These are phyloP conservation scores for Halocaridina rubra DNA, from an alignment of 2,888 invertebrate species.

Conservation along the genomic window DNA sequence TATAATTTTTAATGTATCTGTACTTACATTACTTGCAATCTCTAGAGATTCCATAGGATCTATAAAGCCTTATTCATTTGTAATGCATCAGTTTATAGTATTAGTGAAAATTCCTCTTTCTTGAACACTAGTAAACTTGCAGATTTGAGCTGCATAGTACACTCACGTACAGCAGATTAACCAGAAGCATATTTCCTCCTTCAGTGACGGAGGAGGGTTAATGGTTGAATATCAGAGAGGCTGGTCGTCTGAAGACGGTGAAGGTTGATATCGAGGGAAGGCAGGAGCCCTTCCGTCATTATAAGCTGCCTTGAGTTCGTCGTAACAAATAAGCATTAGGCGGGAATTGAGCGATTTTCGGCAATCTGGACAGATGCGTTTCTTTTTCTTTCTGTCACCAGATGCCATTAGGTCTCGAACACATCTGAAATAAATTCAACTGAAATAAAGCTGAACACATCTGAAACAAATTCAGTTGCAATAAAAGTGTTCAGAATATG, in stretches of 20 bases:
- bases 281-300: constrained; percentile 40
- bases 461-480: background rate
- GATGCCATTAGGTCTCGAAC: constrained; percentile 77
- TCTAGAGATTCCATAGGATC: no score
- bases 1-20: no score
- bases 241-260: constrained; percentile 56
- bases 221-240: constrained; percentile 55
- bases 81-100: no score
- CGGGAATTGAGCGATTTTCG: constrained; percentile 77
- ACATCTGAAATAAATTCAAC: constrained; percentile 71
- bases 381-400: constrained; percentile 76
- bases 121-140: no score
- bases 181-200: constrained; percentile 54
- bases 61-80: no score
- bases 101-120: no score
- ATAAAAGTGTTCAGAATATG: no score
- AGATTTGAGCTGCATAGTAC: no score
- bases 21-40: no score
- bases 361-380: constrained; percentile 79
- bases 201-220: constrained; percentile 21
- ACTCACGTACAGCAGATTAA: constrained; percentile 45
- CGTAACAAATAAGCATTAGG: constrained; percentile 74
- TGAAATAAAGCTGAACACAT: background rate
- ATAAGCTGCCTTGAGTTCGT: constrained; percentile 64
- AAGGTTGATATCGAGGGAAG: constrained; percentile 40